Percentiles rank a stretch among this genome's conserved stretches.
These are phyloP conservation scores for Lasioglossum morio DNA, from an alignment of 2,888 invertebrate genomes.

Conservation along the genomic window DNA sequence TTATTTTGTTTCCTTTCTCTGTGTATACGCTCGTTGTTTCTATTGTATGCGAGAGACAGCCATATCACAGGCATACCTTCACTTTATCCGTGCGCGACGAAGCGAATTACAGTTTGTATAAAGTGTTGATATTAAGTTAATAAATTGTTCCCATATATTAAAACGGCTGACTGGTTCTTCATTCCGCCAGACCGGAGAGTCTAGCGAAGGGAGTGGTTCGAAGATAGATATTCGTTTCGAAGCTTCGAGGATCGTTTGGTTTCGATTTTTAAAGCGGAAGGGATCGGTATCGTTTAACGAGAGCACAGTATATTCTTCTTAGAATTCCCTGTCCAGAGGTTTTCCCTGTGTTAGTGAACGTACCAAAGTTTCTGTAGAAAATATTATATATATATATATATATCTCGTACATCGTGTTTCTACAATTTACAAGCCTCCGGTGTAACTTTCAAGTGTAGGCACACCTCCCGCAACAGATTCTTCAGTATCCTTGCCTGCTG, in stretches of 20 bases:
- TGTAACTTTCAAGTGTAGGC: slow-evolving; percentile 81
- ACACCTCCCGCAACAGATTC: slow-evolving; percentile 90
- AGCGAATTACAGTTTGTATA: slow-evolving; percentile 73
- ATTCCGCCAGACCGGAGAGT: slow-evolving; percentile 23
- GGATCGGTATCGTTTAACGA: background rate
- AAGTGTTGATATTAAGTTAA: slow-evolving; percentile 74
- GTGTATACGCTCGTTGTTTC: slow-evolving; percentile 63
- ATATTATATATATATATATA: slow-evolving; percentile 57
- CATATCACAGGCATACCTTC: slow-evolving; percentile 63
- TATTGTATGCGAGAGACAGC: slow-evolving; percentile 64
- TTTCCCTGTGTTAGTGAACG: slow-evolving; percentile 8
- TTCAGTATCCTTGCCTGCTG: slow-evolving; percentile 90
- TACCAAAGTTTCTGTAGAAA: slow-evolving; percentile 54
- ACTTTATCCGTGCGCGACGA: slow-evolving; percentile 68
- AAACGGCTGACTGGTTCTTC: slow-evolving; percentile 41
- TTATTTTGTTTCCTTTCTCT: slow-evolving; percentile 60
- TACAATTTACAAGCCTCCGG: slow-evolving; percentile 76
- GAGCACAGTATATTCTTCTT: background rate
- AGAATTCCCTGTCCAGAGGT: background rate
- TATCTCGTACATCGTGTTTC: slow-evolving; percentile 17
- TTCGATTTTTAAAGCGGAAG: background rate
- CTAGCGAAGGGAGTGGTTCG: too few species aligned
- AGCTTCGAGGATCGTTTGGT: too few species aligned
- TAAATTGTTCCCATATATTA: slow-evolving; percentile 73
- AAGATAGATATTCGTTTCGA: background rate